Conservation (phyloP, 1,140 invertebrate species). For the Temnothorax nylanderi region DNA sequence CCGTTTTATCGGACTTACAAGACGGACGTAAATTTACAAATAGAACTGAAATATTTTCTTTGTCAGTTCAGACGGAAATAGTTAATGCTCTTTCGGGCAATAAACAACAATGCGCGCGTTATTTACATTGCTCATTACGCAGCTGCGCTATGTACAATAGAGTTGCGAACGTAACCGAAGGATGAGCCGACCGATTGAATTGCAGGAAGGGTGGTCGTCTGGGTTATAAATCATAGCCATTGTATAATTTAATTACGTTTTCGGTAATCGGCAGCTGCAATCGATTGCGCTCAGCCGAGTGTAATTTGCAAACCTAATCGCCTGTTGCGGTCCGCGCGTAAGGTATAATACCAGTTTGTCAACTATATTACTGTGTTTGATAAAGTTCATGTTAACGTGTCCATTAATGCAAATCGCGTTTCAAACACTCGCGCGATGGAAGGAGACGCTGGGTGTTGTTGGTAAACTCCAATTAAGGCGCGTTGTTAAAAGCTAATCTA, state of each 20-base stretch:
- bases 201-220: constrained; percentile 37
- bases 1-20: background rate
- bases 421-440: constrained; percentile 17
- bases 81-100: constrained; percentile 18
- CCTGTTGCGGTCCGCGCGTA: constrained; percentile 66
- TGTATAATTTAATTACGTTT: constrained; percentile 71
- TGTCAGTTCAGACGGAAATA: background rate
- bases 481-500: constrained; percentile 46
- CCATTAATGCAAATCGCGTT: constrained; percentile 59
- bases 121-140: constrained; percentile 49
- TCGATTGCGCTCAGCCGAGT: constrained; percentile 59
- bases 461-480: constrained; percentile 30
- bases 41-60: constrained; percentile 16
- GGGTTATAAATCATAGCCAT: constrained; percentile 63
- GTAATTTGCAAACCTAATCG: constrained; percentile 75
- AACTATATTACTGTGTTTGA: constrained; percentile 69
- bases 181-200: constrained; percentile 46
- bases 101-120: background rate
- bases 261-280: constrained; percentile 67
- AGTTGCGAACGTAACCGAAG: constrained; percentile 35
- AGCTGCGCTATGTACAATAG: constrained; percentile 36
- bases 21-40: background rate
- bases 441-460: constrained; percentile 1
- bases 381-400: constrained; percentile 71
- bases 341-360: constrained; percentile 71